phyloP scores from a whole-genome alignment of 2,888 invertebrate genomes.

The Ichneumoninae sp. region DNA sequence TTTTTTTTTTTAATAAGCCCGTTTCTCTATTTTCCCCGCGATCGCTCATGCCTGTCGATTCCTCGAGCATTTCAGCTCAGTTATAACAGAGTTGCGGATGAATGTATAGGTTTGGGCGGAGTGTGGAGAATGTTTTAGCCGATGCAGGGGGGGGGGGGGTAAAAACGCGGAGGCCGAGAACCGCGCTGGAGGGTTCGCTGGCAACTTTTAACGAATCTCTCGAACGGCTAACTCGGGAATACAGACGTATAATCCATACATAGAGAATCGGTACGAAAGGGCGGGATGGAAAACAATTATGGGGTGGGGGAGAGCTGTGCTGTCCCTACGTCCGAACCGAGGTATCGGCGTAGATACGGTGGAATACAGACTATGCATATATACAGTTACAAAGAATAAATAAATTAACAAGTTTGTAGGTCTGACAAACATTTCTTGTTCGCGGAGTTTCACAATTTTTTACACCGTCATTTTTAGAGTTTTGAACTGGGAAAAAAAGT shows the following conservation, averaged over 20 bases:
- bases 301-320: conserved; percentile 12
- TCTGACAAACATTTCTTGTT: no score
- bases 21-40: neutral
- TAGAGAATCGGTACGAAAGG: conserved; percentile 1
- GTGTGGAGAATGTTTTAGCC: conserved; percentile 9
- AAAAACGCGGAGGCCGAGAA: neutral
- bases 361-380: no score
- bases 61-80: conserved; percentile 8
- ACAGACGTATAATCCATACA: conserved; percentile 8
- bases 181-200: conserved; percentile 9
- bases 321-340: conserved; percentile 19
- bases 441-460: no score
- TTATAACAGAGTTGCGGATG: neutral
- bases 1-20: neutral
- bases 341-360: conserved; percentile 21
- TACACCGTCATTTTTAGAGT: no score
- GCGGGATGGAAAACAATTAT: conserved; percentile 37
- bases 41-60: conserved; percentile 27
- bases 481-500: no score
- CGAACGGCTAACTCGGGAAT: conserved; percentile 25
- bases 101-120: neutral
- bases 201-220: conserved; percentile 68
- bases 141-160: neutral
- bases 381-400: no score
- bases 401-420: no score